Percentiles rank a stretch among this genome's conserved stretches.
Evolutionary conservation across 2,888 invertebrate species (phyloP).

Genomic region (Coremacera marginata): DNA sequence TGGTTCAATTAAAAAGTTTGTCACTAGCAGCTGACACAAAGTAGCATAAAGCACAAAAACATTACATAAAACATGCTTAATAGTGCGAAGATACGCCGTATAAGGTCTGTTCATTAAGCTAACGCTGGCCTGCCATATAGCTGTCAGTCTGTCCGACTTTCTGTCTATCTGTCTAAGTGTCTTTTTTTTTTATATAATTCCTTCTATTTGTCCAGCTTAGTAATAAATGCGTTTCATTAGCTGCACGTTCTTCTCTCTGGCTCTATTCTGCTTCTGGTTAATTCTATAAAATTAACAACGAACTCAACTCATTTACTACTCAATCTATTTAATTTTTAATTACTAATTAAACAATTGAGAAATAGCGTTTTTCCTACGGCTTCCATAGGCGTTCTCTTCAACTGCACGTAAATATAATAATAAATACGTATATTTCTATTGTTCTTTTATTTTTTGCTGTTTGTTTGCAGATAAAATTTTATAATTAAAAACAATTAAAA

Average conservation of each 20-base stretch:
- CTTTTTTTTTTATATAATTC: neutral
- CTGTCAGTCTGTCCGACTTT: neutral
- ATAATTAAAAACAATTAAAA: conserved; percentile 39
- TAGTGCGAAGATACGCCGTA: neutral
- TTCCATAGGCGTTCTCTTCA: neutral
- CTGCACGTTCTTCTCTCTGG: neutral
- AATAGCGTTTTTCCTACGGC: conserved; percentile 25
- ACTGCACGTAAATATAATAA: neutral
- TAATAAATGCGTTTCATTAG: conserved; percentile 24
- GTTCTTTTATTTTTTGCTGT: neutral
- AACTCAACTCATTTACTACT: conserved; percentile 12
- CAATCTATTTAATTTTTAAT: conserved; percentile 40
- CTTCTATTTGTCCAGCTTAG: neutral
- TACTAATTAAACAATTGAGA: conserved; percentile 41
- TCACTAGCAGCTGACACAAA: conserved; percentile 16
- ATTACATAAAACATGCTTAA: conserved; percentile 1
- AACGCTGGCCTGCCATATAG: neutral
- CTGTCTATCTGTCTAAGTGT: neutral
- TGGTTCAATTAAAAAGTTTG: conserved; percentile 36
- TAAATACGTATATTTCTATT: conserved; percentile 1
- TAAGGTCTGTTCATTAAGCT: neutral
- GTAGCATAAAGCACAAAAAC: neutral
- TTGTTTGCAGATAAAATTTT: conserved; percentile 23
- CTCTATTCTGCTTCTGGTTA: neutral
- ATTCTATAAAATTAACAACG: conserved; percentile 40